Evolutionary conservation across 1,140 invertebrate species (phyloP).

Genomic region (Acromyrmex heyeri): DNA sequence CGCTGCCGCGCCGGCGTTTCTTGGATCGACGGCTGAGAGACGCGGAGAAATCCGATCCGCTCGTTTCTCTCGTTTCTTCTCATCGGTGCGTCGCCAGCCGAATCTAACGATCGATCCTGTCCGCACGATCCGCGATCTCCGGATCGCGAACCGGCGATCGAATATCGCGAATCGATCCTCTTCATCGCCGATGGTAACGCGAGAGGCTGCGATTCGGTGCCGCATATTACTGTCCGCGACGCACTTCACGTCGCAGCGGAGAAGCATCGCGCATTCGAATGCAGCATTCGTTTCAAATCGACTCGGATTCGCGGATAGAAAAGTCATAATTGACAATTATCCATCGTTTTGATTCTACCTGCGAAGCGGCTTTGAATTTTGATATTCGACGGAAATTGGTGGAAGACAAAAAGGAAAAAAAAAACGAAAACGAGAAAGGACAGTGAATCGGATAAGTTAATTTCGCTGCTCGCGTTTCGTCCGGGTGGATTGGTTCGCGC

Average conservation of each 20-base stretch:
- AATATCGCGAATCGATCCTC: not conserved
- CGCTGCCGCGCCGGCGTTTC: not conserved
- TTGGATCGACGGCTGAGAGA: not conserved
- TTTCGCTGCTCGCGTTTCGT: not conserved
- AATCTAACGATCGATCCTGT: not conserved
- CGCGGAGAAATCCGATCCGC: no score
- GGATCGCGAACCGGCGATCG: not conserved
- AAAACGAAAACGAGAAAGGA: not conserved
- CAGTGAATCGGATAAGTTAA: not conserved
- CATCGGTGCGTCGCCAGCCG: not conserved
- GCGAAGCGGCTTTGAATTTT: not conserved
- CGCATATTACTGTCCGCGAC: not conserved
- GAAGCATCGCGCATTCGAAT: not conserved
- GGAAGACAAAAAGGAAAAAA: no score
- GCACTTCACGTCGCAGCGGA: slow-evolving; percentile 3
- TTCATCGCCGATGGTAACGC: not conserved
- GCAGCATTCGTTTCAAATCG: not conserved
- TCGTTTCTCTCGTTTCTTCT: no score
- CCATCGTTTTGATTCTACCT: not conserved
- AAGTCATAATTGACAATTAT: not conserved
- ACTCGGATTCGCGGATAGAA: not conserved
- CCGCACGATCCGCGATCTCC: not conserved
- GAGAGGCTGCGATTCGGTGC: not conserved
- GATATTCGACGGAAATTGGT: not conserved
- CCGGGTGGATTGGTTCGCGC: slow-evolving; percentile 1